phyloP scores from a whole-genome alignment of 2,888 invertebrate species.

The Nephrotoma guestfalica region DNA sequence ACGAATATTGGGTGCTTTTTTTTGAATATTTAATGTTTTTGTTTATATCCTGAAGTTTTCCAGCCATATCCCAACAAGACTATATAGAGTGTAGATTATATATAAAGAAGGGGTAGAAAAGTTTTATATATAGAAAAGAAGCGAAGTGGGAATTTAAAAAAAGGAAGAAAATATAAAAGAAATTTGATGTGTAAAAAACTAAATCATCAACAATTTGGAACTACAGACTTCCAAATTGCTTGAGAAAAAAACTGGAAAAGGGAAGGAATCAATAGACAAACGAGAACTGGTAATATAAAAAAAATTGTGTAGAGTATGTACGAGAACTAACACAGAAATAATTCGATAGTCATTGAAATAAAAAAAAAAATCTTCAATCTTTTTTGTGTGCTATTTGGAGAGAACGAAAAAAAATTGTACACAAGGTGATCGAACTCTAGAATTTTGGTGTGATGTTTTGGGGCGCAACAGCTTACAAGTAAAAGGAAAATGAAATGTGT shows the following conservation, averaged over 20 bases:
- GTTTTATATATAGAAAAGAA: not conserved
- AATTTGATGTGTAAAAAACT: not conserved
- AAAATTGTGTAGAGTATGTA: not conserved
- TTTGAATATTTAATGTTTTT: not conserved
- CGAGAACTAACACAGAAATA: not conserved
- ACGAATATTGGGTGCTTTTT: not conserved
- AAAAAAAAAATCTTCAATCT: conserved; percentile 1
- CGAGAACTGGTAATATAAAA: not conserved
- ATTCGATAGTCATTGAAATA: not conserved
- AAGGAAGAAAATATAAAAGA: not conserved
- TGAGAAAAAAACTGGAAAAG: not conserved
- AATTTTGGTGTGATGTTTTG: not conserved
- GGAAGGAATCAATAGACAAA: not conserved
- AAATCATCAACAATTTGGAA: not conserved
- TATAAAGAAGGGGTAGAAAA: not conserved
- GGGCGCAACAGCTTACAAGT: not conserved
- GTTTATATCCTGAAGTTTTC: not conserved
- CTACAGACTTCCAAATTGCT: not conserved
- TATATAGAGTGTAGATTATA: not conserved
- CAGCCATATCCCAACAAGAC: not conserved
- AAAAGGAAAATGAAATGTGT: not conserved
- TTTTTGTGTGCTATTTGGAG: conserved; percentile 3
- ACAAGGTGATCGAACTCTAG: conserved; percentile 10
- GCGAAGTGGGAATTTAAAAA: not conserved
- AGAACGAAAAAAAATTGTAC: conserved; percentile 5